Conservation (phyloP, 2,888 invertebrate species). For the Sepioteuthis lessoniana region DNA sequence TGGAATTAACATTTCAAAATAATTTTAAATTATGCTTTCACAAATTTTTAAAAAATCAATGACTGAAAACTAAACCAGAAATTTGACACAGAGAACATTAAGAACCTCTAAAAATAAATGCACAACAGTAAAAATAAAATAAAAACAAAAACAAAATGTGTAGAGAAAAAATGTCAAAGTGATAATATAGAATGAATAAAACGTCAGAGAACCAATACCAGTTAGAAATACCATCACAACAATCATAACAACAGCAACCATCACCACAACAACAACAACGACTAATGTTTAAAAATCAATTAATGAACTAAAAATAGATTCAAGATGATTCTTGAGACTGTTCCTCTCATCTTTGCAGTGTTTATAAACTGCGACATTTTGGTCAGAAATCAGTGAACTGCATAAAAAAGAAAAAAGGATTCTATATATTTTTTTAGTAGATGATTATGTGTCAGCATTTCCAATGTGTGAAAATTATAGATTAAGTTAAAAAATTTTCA, state of each 20-base stretch:
- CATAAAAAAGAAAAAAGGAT: background rate
- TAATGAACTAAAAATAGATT: background rate
- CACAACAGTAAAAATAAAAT: background rate
- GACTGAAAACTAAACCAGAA: background rate
- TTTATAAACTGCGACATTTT: background rate
- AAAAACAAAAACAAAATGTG: background rate
- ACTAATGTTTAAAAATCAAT: background rate
- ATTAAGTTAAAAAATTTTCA: no score
- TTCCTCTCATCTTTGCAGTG: background rate
- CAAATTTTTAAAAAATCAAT: background rate
- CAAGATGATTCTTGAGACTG: background rate
- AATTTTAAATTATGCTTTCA: no score
- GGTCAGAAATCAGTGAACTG: background rate
- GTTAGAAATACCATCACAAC: background rate
- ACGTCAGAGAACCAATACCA: background rate
- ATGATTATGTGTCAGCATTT: background rate
- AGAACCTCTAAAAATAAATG: background rate
- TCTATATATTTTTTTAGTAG: background rate
- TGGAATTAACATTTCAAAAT: no score
- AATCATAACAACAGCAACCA: background rate
- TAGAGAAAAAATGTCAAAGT: background rate
- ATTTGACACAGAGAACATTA: constrained; percentile 21
- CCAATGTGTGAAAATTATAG: background rate
- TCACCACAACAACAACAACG: background rate
- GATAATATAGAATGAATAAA: background rate